Evolutionary conservation across 2,888 invertebrate genomes (phyloP).

Genomic region (Neoascia interrupta): DNA sequence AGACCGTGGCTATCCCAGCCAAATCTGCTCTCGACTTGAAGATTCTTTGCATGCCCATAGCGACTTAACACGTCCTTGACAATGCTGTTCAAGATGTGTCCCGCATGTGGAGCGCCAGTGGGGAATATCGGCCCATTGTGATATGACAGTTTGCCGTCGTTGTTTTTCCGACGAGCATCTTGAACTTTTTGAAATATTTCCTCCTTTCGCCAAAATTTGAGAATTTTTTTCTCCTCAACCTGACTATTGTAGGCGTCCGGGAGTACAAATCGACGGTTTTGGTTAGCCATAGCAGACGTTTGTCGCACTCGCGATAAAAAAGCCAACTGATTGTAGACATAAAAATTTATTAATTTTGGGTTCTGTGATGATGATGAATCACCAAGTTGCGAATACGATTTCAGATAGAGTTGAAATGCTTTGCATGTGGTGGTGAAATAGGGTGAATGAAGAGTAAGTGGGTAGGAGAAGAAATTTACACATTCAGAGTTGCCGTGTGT

Average conservation of each 20-base stretch:
- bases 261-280: too few relatives aligned
- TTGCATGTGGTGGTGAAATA: too few relatives aligned
- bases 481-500: too few relatives aligned
- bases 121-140: constrained; percentile 99
- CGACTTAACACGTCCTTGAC: constrained; percentile 97
- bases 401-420: too few relatives aligned
- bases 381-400: too few relatives aligned
- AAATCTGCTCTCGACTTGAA: constrained; percentile 91
- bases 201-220: constrained; percentile 90
- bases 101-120: constrained; percentile 97
- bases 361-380: too few relatives aligned
- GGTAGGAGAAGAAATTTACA: too few relatives aligned
- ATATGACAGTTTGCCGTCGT: constrained; percentile 93
- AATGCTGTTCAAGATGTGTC: constrained; percentile 96
- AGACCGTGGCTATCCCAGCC: constrained; percentile 99
- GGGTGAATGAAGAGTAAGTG: too few relatives aligned
- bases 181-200: constrained; percentile 92
- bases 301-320: too few relatives aligned
- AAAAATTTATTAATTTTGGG: too few relatives aligned
- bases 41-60: constrained; percentile 94
- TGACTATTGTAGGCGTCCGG: constrained; percentile 36
- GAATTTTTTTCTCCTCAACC: constrained; percentile 88
- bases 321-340: too few relatives aligned
- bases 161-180: constrained; percentile 73
- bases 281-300: too few relatives aligned